Conservation (phyloP, 1,140 invertebrate genomes). For the Bombus waltoni region DNA sequence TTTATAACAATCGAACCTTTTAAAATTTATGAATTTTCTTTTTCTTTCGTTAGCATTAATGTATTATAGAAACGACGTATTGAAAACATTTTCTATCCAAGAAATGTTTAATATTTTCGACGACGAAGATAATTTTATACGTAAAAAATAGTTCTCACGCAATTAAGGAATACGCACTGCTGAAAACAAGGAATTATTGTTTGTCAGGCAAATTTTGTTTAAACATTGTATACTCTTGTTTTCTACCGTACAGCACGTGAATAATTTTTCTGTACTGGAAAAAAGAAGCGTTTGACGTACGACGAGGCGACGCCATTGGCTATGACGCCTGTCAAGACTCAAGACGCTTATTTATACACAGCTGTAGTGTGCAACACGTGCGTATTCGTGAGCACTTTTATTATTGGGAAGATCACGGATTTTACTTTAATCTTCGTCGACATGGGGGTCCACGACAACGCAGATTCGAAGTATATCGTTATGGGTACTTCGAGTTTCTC, state of each 20-base stretch:
- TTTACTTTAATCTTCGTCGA: not conserved
- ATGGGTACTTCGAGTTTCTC: constrained; percentile 73
- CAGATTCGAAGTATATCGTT: constrained; percentile 74
- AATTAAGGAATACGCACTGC: not conserved
- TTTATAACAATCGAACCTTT: not conserved
- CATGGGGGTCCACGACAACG: constrained; percentile 79
- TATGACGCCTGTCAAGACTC: constrained; percentile 27
- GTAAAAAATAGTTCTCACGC: not conserved
- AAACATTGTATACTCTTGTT: not conserved
- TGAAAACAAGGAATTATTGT: not conserved
- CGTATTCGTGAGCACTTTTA: not conserved
- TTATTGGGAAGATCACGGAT: not conserved
- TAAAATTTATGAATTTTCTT: not conserved
- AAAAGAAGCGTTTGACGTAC: not conserved
- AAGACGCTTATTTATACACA: constrained; percentile 37
- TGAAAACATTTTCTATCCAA: not conserved
- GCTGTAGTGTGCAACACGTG: constrained; percentile 62
- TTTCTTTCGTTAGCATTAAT: not conserved
- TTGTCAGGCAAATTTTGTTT: not conserved
- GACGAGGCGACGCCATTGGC: constrained; percentile 16
- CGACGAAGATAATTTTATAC: not conserved
- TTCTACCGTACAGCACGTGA: not conserved
- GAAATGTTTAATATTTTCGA: not conserved
- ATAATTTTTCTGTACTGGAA: not conserved
- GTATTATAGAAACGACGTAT: not conserved